A percentile compares a stretch with the other conserved stretches of the same genome.
phyloP scores from a whole-genome alignment of 2,797 vertebrate species.

The Nannoperca australis region DNA sequence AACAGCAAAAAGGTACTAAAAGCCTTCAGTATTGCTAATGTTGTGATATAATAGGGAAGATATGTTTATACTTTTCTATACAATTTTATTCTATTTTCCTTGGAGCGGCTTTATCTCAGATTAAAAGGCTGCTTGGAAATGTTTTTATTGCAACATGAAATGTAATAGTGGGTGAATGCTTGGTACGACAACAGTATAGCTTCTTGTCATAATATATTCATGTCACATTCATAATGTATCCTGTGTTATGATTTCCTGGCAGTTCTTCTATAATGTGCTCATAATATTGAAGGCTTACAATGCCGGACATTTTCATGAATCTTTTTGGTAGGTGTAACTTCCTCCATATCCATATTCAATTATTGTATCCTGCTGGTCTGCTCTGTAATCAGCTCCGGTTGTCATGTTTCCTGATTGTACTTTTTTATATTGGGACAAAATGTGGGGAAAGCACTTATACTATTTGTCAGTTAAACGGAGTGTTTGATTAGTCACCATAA shows the following conservation, averaged over 20 bases:
- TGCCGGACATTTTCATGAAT: conserved; percentile 28
- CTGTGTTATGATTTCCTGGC: conserved; percentile 6
- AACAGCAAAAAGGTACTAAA: not conserved
- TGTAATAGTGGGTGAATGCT: not conserved
- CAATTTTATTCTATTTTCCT: conserved; percentile 23
- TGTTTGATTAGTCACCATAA: conserved; percentile 46
- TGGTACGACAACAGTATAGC: not conserved
- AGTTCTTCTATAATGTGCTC: conserved; percentile 19
- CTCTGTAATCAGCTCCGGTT: conserved; percentile 17
- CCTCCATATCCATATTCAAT: not conserved
- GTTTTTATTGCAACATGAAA: conserved; percentile 6
- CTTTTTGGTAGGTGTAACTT: conserved; percentile 28
- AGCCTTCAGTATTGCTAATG: not conserved
- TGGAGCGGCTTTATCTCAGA: not conserved
- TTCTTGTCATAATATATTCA: conserved; percentile 35
- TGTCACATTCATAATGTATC: conserved; percentile 36
- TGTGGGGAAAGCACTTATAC: conserved; percentile 12
- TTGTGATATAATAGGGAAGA: not conserved
- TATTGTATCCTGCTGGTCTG: conserved; percentile 3
- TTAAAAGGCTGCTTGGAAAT: not conserved
- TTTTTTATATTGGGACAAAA: conserved; percentile 5
- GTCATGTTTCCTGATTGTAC: conserved; percentile 11
- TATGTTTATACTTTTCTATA: conserved; percentile 2
- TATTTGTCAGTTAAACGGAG: conserved; percentile 39
- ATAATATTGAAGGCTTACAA: conserved; percentile 9